phyloP scores from a whole-genome alignment of 2,888 invertebrate genomes.

The Philhelius pedissequus region DNA sequence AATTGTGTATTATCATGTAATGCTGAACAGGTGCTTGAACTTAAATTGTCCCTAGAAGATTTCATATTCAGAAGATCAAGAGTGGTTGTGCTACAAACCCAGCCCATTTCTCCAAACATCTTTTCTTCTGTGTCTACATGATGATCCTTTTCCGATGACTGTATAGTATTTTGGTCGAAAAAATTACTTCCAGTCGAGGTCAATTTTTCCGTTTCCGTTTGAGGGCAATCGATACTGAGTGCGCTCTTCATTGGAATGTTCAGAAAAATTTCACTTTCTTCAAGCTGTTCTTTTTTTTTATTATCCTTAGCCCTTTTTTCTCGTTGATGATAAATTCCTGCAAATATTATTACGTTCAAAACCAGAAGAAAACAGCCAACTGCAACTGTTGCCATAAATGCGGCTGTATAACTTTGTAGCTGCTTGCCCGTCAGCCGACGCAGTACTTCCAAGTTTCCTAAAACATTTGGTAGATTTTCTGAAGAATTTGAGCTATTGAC shows the following conservation, averaged over 20 bases:
- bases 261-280: slow-evolving; percentile 77
- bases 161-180: slow-evolving; percentile 81
- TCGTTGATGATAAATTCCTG: slow-evolving; percentile 92
- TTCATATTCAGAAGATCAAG: slow-evolving; percentile 76
- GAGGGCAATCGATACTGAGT: background rate
- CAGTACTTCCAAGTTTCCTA: slow-evolving; percentile 84
- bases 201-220: slow-evolving; percentile 41
- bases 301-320: slow-evolving; percentile 84
- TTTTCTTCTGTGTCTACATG: background rate
- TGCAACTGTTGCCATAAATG: slow-evolving; percentile 91
- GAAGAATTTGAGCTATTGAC: slow-evolving; percentile 38
- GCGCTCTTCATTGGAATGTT: slow-evolving; percentile 17
- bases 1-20: background rate
- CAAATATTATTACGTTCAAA: slow-evolving; percentile 91
- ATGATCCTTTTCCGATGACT: slow-evolving; percentile 73
- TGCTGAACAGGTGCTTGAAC: background rate
- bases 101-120: slow-evolving; percentile 68
- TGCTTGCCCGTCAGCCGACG: slow-evolving; percentile 88
- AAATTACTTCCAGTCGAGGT: slow-evolving; percentile 84
- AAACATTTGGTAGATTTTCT: slow-evolving; percentile 34
- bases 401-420: slow-evolving; percentile 93
- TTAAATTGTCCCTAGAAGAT: slow-evolving; percentile 55
- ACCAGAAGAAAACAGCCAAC: slow-evolving; percentile 91
- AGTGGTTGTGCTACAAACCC: slow-evolving; percentile 74
- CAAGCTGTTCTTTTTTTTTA: slow-evolving; percentile 88